phyloP scores from a whole-genome alignment of 2,797 vertebrate genomes.

The Anniella stebbinsi region DNA sequence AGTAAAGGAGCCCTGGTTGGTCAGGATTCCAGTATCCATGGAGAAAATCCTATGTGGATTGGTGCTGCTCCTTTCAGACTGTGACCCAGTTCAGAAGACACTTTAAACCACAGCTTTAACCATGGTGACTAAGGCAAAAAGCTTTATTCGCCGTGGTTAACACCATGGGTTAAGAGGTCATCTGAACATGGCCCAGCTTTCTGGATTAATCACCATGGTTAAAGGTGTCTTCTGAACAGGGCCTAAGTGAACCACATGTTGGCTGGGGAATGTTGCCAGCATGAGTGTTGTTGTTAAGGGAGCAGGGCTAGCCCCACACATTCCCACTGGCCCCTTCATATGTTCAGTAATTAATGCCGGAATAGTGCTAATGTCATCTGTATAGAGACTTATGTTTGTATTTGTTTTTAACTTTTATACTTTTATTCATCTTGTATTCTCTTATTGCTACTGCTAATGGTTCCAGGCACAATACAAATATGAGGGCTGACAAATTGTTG shows the following conservation, averaged over 20 bases:
- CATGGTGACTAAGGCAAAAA: no score
- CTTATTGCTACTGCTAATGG: neutral
- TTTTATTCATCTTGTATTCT: neutral
- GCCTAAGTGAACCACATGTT: neutral
- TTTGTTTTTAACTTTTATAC: neutral
- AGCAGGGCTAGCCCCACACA: neutral
- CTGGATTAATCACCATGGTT: no score
- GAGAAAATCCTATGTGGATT: neutral
- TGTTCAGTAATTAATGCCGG: neutral
- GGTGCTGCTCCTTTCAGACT: neutral
- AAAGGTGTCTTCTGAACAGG: no score
- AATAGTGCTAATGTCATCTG: neutral
- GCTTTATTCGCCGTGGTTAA: no score
- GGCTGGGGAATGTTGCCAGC: neutral
- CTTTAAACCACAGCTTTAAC: no score
- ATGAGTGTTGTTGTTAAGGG: neutral
- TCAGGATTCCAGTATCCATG: neutral
- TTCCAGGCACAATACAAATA: neutral
- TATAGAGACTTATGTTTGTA: neutral
- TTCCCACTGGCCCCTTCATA: neutral
- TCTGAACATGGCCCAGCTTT: no score
- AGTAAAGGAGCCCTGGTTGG: neutral
- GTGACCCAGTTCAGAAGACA: no score
- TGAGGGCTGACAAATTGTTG: neutral
- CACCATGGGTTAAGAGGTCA: no score